Evolutionary conservation across 2,797 vertebrate genomes (phyloP).

Genomic region (Centropyge bicolor): DNA sequence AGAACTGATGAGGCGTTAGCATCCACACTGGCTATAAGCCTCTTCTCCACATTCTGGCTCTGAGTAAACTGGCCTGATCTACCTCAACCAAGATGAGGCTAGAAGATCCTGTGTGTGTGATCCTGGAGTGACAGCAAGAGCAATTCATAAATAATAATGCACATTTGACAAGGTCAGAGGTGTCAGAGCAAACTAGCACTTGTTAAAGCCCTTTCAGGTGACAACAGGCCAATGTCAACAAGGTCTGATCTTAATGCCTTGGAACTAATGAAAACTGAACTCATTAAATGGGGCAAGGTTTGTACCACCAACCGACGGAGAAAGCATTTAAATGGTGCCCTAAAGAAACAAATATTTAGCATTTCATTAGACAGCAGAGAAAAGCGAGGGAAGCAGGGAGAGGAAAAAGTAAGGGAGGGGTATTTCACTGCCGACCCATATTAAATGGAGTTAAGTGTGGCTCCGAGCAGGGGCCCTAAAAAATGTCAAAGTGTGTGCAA

Average conservation of each 20-base stretch:
- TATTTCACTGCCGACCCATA: conserved; percentile 69
- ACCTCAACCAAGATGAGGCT: background rate
- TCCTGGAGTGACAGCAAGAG: background rate
- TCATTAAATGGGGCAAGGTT: conserved; percentile 49
- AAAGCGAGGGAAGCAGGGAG: conserved; percentile 32
- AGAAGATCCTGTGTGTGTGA: background rate
- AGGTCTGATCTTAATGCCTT: conserved; percentile 31
- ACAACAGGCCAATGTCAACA: conserved; percentile 28
- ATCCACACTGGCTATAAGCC: conserved; percentile 56
- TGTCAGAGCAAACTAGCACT: conserved; percentile 24
- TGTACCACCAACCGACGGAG: conserved; percentile 44
- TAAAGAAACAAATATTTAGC: conserved; percentile 76
- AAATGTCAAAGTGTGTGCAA: conserved; percentile 77
- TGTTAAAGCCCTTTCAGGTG: conserved; percentile 19
- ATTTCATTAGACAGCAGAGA: conserved; percentile 69
- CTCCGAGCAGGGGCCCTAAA: conserved; percentile 72
- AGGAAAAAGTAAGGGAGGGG: conserved; percentile 44
- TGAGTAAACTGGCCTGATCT: conserved; percentile 38
- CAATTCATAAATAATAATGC: conserved; percentile 7
- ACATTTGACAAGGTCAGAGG: conserved; percentile 31
- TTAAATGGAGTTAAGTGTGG: conserved; percentile 76
- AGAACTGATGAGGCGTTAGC: conserved; percentile 79
- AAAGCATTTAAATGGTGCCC: conserved; percentile 61
- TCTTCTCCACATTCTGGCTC: conserved; percentile 55
- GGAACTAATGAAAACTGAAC: conserved; percentile 45